phyloP scores from a whole-genome alignment of 2,113 vertebrate genomes.

The Cinclus cinclus region DNA sequence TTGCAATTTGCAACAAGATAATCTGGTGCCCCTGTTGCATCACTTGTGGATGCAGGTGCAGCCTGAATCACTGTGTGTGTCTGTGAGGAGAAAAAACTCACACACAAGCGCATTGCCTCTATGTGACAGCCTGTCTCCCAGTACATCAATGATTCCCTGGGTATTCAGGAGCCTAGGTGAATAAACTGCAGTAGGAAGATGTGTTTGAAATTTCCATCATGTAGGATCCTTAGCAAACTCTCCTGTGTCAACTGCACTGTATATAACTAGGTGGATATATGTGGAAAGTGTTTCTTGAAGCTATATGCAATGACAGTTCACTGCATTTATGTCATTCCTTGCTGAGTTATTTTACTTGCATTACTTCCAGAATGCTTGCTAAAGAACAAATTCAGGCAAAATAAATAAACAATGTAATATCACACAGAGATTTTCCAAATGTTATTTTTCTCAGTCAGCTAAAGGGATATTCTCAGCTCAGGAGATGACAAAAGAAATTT shows the following conservation, averaged over 20 bases:
- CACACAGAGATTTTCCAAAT: background rate
- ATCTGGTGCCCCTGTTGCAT: background rate
- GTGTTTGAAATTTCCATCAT: background rate
- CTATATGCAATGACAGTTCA: background rate
- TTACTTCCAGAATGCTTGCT: constrained; percentile 23
- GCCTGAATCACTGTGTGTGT: background rate
- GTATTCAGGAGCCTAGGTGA: background rate
- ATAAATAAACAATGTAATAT: background rate
- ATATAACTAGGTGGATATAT: background rate
- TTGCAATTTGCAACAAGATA: background rate
- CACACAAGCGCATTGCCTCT: background rate
- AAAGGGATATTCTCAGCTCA: background rate
- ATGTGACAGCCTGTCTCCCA: background rate
- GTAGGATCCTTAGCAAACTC: background rate
- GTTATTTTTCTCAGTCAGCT: background rate
- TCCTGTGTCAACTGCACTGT: background rate
- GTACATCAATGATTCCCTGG: background rate
- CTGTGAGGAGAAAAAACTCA: background rate
- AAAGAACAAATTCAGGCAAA: constrained; percentile 7
- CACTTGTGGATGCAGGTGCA: background rate
- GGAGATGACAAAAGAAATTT: background rate
- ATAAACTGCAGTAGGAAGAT: background rate
- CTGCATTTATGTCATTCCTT: background rate
- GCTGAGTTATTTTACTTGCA: constrained; percentile 1
- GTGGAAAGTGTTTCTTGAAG: background rate